Evolutionary conservation across 2,888 invertebrate species (phyloP).

Genomic region (Hydriomena furcata): DNA sequence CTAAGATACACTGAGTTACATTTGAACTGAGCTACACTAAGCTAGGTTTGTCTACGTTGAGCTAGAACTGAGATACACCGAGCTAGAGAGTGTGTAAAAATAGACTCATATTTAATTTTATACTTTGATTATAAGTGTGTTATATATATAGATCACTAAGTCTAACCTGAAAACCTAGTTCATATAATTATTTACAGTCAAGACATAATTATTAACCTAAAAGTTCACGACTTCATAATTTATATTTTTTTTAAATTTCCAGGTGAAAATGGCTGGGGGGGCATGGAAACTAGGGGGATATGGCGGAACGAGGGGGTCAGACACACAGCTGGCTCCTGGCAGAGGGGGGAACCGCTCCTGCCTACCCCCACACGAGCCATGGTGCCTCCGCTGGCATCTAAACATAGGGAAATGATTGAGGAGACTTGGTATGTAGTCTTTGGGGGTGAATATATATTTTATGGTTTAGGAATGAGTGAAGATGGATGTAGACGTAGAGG

Average conservation of each 20-base stretch:
- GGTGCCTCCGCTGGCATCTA: constrained; percentile 54
- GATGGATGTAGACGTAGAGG: too few relatives aligned
- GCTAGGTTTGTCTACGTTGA: too few relatives aligned
- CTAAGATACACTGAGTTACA: neutral
- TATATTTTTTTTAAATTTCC: constrained; percentile 4
- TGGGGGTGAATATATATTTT: neutral
- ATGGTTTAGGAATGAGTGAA: too few relatives aligned
- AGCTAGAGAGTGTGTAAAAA: too few relatives aligned
- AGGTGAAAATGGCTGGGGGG: constrained; percentile 34
- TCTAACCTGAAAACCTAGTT: too few relatives aligned
- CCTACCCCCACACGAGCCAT: constrained; percentile 50
- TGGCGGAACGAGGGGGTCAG: constrained; percentile 74
- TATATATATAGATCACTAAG: too few relatives aligned
- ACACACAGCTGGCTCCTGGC: constrained; percentile 70
- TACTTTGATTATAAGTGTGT: too few relatives aligned
- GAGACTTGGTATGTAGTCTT: constrained; percentile 41
- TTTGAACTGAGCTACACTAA: neutral
- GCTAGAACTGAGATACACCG: neutral
- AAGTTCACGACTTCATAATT: too few relatives aligned
- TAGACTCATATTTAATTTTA: too few relatives aligned
- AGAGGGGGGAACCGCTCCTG: constrained; percentile 62
- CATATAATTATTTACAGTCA: too few relatives aligned
- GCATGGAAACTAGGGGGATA: constrained; percentile 46
- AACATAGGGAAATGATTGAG: constrained; percentile 42
- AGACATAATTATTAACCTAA: too few relatives aligned